Evolutionary conservation across 1,140 invertebrate genomes (phyloP).

Genomic region (Apis cerana): DNA sequence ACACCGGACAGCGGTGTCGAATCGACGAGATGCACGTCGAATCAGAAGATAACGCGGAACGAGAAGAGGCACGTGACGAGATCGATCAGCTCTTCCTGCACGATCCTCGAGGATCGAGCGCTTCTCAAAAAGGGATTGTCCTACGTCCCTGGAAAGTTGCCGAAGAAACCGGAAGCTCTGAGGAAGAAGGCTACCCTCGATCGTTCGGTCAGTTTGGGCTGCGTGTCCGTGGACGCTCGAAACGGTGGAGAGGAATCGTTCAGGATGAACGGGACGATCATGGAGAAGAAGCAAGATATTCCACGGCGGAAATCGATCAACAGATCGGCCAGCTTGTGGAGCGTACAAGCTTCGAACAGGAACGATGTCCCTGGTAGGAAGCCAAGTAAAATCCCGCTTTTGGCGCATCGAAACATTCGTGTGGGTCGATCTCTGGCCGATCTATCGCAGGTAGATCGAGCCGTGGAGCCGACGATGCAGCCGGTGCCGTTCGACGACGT

Average conservation of each 20-base stretch:
- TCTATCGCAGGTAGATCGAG: slow-evolving; percentile 75
- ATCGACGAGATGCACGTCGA: slow-evolving; percentile 4
- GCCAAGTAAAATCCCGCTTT: slow-evolving; percentile 76
- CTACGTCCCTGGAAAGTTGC: slow-evolving; percentile 63
- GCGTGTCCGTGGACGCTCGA: slow-evolving; percentile 56
- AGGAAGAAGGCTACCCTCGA: slow-evolving; percentile 68
- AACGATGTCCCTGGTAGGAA: slow-evolving; percentile 49
- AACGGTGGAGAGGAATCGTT: neutral
- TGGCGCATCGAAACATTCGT: slow-evolving; percentile 67
- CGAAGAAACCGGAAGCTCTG: slow-evolving; percentile 69
- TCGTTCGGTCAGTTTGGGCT: slow-evolving; percentile 73
- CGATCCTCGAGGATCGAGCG: slow-evolving; percentile 76
- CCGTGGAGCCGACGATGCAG: slow-evolving; percentile 59
- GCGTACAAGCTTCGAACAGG: slow-evolving; percentile 56
- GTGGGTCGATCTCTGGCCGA: slow-evolving; percentile 76
- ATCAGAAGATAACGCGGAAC: neutral
- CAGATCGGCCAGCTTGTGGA: slow-evolving; percentile 77
- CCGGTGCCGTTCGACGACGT: slow-evolving; percentile 51
- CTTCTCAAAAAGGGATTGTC: slow-evolving; percentile 76
- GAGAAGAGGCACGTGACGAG: slow-evolving; percentile 49
- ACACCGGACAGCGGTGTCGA: slow-evolving; percentile 24
- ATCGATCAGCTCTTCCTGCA: slow-evolving; percentile 64
- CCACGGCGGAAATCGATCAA: slow-evolving; percentile 52
- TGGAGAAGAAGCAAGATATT: slow-evolving; percentile 17
- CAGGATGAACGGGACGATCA: neutral